A percentile compares a stretch with the other conserved stretches of the same genome.
phyloP scores from a whole-genome alignment of 2,797 vertebrate species.

The Hyperoplus lanceolatus region DNA sequence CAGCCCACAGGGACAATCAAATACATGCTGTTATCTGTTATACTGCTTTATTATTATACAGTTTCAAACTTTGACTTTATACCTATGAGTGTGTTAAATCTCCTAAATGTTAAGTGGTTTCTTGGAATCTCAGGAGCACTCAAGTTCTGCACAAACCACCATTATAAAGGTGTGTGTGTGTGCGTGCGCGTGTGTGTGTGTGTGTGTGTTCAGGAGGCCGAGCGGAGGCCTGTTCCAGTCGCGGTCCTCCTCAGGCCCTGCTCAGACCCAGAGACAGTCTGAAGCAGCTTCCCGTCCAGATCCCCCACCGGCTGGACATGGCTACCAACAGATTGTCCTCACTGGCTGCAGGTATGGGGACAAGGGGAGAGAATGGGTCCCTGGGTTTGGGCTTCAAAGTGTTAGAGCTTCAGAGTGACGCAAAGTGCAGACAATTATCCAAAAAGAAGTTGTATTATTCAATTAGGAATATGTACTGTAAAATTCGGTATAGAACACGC shows the following conservation, averaged over 20 bases:
- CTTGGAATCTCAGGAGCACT: neutral
- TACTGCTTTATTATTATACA: neutral
- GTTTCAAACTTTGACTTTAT: neutral
- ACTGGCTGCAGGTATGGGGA: slow-evolving; percentile 83
- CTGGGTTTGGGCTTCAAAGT: neutral
- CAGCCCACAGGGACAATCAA: neutral
- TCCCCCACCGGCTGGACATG: slow-evolving; percentile 78
- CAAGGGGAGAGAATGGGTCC: neutral
- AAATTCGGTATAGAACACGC: too few relatives aligned
- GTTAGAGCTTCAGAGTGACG: neutral
- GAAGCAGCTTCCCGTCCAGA: slow-evolving; percentile 80
- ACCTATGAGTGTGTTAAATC: neutral
- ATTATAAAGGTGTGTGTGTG: neutral
- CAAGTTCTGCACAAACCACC: neutral
- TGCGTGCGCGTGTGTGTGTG: neutral
- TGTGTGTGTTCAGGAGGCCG: slow-evolving; percentile 82
- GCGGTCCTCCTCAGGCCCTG: slow-evolving; percentile 85
- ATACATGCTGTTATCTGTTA: neutral
- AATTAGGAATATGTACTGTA: neutral
- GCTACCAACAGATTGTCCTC: slow-evolving; percentile 81
- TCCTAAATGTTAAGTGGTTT: neutral
- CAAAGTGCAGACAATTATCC: neutral
- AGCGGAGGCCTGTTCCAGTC: slow-evolving; percentile 72
- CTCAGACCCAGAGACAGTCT: slow-evolving; percentile 81
- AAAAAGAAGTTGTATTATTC: neutral